A percentile compares a stretch with the other conserved stretches of the same genome.
Evolutionary conservation across 1,140 invertebrate species (phyloP).

Genomic region (Subanguina moxae): DNA sequence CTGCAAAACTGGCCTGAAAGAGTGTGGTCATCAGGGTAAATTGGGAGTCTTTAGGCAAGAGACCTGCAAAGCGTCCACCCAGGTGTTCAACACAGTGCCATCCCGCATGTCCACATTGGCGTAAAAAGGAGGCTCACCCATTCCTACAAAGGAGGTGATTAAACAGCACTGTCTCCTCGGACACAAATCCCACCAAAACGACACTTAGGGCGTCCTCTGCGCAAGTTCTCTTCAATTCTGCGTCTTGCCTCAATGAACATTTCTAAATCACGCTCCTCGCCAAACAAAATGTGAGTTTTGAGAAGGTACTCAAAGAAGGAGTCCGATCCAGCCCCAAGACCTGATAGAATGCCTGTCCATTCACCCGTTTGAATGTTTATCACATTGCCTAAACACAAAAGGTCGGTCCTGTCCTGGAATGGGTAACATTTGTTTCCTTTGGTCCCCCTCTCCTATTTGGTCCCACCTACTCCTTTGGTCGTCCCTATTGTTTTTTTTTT

Average conservation of each 20-base stretch:
- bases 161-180: conserved; percentile 11
- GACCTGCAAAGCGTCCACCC: conserved; percentile 71
- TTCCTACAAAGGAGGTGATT: conserved; percentile 51
- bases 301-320: conserved; percentile 71
- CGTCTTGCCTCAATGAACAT: conserved; percentile 68
- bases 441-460: too few species aligned
- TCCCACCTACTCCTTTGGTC: too few species aligned
- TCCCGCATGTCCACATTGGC: conserved; percentile 72
- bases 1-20: conserved; percentile 51
- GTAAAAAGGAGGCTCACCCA: conserved; percentile 69
- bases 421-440: too few species aligned
- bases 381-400: conserved; percentile 63
- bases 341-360: conserved; percentile 67
- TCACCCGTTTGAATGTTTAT: conserved; percentile 68
- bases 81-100: conserved; percentile 67
- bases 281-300: conserved; percentile 70
- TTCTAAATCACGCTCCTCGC: conserved; percentile 64
- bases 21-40: conserved; percentile 68
- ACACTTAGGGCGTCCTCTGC: conserved; percentile 64
- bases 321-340: conserved; percentile 70
- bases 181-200: conserved; percentile 20
- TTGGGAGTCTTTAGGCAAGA: conserved; percentile 38
- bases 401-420: too few species aligned
- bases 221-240: conserved; percentile 67
- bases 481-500: too few species aligned